These are phyloP conservation scores for Phorcus lineatus DNA, from an alignment of 2,888 invertebrate species.

Conservation along the genomic window DNA sequence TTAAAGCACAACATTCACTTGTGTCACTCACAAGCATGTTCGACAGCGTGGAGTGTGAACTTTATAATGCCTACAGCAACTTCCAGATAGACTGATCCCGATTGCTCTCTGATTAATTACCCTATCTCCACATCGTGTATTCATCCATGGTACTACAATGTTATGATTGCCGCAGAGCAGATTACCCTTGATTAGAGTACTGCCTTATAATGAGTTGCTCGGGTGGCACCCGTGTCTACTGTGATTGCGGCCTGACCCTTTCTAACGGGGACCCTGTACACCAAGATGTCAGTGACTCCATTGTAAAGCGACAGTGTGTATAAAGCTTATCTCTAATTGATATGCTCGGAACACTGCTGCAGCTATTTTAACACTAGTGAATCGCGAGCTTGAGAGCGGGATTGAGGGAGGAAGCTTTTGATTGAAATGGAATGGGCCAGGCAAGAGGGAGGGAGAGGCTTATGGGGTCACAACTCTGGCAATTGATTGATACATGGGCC, in stretches of 20 bases:
- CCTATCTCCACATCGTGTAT: conserved; percentile 1
- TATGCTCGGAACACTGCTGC: not conserved
- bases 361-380: conserved; percentile 14
- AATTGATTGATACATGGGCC: conserved; percentile 20
- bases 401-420: not conserved
- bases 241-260: not conserved
- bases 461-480: conserved; percentile 16
- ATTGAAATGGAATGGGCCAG: conserved; percentile 23
- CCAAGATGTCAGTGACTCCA: conserved; percentile 14
- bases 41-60: not conserved
- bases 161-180: conserved; percentile 7
- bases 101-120: not conserved
- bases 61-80: not conserved
- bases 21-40: not conserved
- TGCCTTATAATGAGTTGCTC: conserved; percentile 1
- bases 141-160: conserved; percentile 6
- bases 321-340: conserved; percentile 24
- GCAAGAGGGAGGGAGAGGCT: conserved; percentile 24
- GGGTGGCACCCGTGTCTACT: not conserved
- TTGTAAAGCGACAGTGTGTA: conserved; percentile 18
- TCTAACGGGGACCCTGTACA: not conserved
- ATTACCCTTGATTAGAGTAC: not conserved
- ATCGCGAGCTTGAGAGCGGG: not conserved
- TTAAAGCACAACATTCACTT: conserved; percentile 17
- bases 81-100: not conserved